These are phyloP conservation scores for Momotus momota DNA, from an alignment of 2,797 vertebrate genomes.

Conservation along the genomic window DNA sequence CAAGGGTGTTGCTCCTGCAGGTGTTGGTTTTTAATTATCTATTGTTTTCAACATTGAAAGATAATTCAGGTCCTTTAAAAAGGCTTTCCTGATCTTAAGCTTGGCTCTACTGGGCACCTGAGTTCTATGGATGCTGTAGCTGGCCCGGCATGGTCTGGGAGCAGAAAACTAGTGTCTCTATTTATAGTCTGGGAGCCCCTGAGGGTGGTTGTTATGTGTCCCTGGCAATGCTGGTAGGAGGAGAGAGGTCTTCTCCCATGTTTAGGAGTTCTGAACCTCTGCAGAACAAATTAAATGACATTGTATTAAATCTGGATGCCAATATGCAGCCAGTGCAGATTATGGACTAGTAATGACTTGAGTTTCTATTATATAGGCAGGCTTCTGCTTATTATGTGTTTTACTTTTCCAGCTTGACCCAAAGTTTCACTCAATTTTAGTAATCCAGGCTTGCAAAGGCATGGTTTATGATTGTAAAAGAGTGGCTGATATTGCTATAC, in stretches of 20 bases:
- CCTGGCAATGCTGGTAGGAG: background rate
- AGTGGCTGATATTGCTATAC: background rate
- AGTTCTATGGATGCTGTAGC: background rate
- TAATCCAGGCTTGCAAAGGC: background rate
- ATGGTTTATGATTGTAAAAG: background rate
- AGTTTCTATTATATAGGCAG: background rate
- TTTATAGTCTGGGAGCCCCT: background rate
- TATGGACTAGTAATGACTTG: background rate
- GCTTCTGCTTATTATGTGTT: background rate
- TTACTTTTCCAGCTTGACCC: background rate
- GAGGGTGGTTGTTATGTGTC: background rate
- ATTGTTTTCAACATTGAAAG: slow-evolving; percentile 3
- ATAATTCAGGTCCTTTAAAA: background rate
- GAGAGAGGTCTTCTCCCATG: background rate
- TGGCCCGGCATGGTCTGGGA: background rate
- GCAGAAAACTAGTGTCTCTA: background rate
- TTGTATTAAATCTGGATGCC: background rate
- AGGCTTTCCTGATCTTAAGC: background rate
- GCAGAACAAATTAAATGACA: background rate
- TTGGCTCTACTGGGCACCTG: background rate
- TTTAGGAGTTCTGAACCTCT: background rate
- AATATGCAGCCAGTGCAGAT: background rate
- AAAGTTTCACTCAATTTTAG: background rate
- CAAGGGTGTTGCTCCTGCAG: background rate
- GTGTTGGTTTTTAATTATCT: background rate